A percentile compares a stretch with the other conserved stretches of the same genome.
Conservation (phyloP, 2,113 vertebrate genomes). For the Dermatemys mawii region DNA sequence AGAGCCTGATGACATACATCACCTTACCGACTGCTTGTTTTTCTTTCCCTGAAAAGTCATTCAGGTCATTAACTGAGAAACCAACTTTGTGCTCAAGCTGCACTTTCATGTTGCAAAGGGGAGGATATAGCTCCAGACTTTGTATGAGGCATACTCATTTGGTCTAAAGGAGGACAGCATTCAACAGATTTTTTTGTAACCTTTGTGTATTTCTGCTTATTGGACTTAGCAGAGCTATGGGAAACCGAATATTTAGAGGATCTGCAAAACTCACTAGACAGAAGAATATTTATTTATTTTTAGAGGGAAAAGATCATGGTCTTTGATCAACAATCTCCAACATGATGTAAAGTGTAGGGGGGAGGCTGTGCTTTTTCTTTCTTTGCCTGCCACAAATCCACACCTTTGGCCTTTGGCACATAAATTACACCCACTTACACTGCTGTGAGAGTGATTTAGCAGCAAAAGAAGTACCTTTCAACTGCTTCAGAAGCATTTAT, state of each 20-base stretch:
- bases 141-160: not conserved
- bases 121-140: not conserved
- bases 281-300: not conserved
- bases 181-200: not conserved
- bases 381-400: not conserved
- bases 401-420: not conserved
- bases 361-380: not conserved
- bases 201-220: not conserved
- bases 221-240: not conserved
- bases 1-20: not conserved
- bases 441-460: not conserved
- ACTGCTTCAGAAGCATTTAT: accelerated
- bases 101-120: not conserved
- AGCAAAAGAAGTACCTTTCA: not conserved
- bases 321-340: not conserved
- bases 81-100: not conserved
- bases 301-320: not conserved
- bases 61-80: not conserved
- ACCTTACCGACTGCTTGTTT: not conserved
- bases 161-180: not conserved
- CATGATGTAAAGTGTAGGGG: not conserved
- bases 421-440: not conserved
- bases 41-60: not conserved
- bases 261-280: not conserved
- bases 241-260: not conserved